Conservation (phyloP, 1,140 invertebrate species). For the Reticulitermes speratus region DNA sequence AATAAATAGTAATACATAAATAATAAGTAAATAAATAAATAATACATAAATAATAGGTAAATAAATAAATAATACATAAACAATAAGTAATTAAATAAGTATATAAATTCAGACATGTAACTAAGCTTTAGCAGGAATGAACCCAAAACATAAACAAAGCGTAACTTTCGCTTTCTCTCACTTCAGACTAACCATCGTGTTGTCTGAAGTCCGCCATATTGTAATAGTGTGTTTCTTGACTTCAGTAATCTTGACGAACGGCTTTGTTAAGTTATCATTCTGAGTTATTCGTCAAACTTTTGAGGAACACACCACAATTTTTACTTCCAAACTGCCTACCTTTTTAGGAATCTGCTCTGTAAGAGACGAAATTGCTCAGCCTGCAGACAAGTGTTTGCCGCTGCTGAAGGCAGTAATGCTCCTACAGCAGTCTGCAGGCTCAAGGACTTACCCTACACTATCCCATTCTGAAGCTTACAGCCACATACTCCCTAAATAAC, state of each 20-base stretch:
- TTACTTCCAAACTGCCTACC: background rate
- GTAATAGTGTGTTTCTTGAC: background rate
- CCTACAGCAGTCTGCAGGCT: background rate
- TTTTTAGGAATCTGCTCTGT: background rate
- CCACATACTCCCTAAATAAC: background rate
- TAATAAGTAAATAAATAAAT: too few species aligned
- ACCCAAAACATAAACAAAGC: background rate
- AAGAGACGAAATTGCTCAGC: background rate
- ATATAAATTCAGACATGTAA: too few species aligned
- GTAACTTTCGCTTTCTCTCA: background rate
- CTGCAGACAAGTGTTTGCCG: background rate
- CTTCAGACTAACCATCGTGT: background rate
- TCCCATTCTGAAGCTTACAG: background rate
- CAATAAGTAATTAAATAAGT: too few species aligned
- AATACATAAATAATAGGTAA: too few species aligned
- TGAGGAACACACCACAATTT: constrained; percentile 1
- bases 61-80: too few species aligned
- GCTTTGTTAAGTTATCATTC: background rate
- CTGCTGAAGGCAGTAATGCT: background rate
- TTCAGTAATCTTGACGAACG: background rate
- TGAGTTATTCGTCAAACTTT: background rate
- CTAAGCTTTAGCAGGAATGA: background rate
- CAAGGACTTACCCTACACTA: background rate
- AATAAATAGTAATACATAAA: too few species aligned
- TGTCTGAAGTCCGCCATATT: background rate